Percentiles rank a stretch among this genome's conserved stretches.
phyloP scores from a whole-genome alignment of 2,113 vertebrate species.

The Gnathonemus longibarbis region DNA sequence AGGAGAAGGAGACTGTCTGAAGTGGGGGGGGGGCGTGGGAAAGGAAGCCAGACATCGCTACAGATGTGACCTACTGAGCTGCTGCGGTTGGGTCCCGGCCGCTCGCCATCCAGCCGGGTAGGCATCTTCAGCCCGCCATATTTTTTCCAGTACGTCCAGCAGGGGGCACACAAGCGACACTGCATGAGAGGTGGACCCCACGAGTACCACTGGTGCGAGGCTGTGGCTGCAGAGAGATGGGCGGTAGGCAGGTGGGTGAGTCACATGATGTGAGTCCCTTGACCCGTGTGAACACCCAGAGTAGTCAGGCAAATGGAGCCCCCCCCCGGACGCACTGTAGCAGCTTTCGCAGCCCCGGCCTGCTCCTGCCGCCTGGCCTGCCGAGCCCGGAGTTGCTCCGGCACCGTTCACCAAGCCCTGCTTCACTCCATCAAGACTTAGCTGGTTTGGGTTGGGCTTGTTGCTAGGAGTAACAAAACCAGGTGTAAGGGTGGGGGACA shows the following conservation, averaged over 20 bases:
- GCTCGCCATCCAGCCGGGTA: constrained; percentile 90
- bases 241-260: neutral
- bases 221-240: constrained; percentile 58
- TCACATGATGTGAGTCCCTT: neutral
- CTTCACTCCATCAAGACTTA: constrained; percentile 79
- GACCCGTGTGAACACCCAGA: neutral
- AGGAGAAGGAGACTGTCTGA: neutral
- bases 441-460: constrained; percentile 98
- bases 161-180: constrained; percentile 92
- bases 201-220: constrained; percentile 98
- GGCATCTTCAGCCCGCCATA: constrained; percentile 98
- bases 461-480: constrained; percentile 62
- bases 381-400: constrained; percentile 30
- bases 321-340: constrained; percentile 64
- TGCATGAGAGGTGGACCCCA: constrained; percentile 99
- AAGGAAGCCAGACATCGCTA: neutral
- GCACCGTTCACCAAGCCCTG: constrained; percentile 85
- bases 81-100: constrained; percentile 89
- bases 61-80: constrained; percentile 64
- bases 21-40: neutral
- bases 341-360: constrained; percentile 96
- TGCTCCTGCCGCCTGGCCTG: constrained; percentile 39
- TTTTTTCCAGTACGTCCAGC: constrained; percentile 99
- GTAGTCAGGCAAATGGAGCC: neutral
- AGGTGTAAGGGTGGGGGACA: neutral